Conservation (phyloP, 2,888 invertebrate genomes). For the Eupithecia vulgata region DNA sequence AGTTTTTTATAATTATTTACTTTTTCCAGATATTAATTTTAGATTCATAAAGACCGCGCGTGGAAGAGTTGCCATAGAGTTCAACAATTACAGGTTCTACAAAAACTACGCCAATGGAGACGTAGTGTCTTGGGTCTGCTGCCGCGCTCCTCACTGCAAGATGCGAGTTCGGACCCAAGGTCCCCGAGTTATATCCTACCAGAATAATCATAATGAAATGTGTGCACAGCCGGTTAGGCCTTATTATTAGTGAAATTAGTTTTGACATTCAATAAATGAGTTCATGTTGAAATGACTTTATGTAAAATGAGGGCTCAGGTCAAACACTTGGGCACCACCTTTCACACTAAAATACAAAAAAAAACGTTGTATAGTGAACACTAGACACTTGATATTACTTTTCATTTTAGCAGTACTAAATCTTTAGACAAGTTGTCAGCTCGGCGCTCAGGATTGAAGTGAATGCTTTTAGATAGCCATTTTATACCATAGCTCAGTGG, state of each 20-base stretch:
- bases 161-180: not conserved
- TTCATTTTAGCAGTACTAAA: no score
- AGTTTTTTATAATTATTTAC: no score
- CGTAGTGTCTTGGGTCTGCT: slow-evolving; percentile 1
- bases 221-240: not conserved
- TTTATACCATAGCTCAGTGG: no score
- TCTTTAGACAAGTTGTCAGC: no score
- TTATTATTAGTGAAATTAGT: not conserved
- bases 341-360: not conserved
- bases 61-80: not conserved
- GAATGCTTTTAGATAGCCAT: no score
- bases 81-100: slow-evolving; percentile 10
- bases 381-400: no score
- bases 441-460: no score
- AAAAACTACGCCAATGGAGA: slow-evolving; percentile 13
- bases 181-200: not conserved
- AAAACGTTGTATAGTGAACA: not conserved
- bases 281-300: not conserved
- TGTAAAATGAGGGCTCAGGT: slow-evolving; percentile 48
- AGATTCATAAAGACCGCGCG: slow-evolving; percentile 3
- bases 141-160: not conserved
- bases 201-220: slow-evolving; percentile 4
- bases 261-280: not conserved
- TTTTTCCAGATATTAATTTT: not conserved
- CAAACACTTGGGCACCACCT: slow-evolving; percentile 24